Percentiles rank a stretch among this genome's conserved stretches.
Conservation (phyloP, 1,140 invertebrate genomes). For the Cotesia glomerata region DNA sequence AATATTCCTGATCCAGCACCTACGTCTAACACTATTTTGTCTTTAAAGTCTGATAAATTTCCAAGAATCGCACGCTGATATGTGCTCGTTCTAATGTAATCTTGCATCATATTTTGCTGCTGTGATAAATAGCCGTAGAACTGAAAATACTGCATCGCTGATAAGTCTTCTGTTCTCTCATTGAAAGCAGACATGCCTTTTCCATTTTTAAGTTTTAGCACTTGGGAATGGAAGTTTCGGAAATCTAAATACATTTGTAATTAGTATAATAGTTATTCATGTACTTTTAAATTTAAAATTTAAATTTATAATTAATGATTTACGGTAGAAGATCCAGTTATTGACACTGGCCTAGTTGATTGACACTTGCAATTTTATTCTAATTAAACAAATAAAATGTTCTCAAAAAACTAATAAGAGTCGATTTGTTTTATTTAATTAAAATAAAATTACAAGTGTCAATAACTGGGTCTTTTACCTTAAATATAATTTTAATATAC, state of each 20-base stretch:
- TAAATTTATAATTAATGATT: no score
- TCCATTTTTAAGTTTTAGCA: slow-evolving; percentile 79
- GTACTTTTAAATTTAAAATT: not conserved
- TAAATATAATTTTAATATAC: no score
- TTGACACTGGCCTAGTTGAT: no score
- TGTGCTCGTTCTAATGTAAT: slow-evolving; percentile 97
- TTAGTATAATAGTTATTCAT: not conserved
- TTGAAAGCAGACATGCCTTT: slow-evolving; percentile 87
- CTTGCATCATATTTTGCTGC: slow-evolving; percentile 99
- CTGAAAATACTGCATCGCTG: slow-evolving; percentile 97
- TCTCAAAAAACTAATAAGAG: no score
- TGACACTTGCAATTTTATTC: no score
- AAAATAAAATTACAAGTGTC: no score
- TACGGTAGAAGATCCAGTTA: no score
- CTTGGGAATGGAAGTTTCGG: slow-evolving; percentile 77
- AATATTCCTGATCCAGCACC: slow-evolving; percentile 97
- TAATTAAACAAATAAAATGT: no score
- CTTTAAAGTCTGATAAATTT: slow-evolving; percentile 91
- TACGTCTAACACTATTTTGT: slow-evolving; percentile 95
- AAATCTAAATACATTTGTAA: slow-evolving; percentile 66
- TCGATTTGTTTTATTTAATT: no score
- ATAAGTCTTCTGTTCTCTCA: slow-evolving; percentile 96
- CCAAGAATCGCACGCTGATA: slow-evolving; percentile 96
- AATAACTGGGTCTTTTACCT: no score
- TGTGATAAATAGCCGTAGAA: slow-evolving; percentile 99